Percentiles rank a stretch among this genome's conserved stretches.
Conservation (phyloP, 2,797 vertebrate species). For the Atherinosoma microstoma region DNA sequence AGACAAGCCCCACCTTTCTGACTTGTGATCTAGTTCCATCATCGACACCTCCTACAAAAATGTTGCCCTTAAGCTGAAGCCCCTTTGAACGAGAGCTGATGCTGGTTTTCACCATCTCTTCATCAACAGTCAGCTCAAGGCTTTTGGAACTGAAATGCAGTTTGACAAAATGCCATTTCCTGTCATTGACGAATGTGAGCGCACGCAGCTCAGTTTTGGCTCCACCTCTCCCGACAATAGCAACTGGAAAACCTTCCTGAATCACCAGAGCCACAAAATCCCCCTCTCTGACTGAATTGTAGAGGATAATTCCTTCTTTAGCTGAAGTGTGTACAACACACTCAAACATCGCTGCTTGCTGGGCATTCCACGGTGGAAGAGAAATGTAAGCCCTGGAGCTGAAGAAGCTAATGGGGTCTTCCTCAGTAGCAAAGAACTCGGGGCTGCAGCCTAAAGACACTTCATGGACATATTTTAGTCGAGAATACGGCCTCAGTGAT, state of each 20-base stretch:
- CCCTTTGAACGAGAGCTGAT: slow-evolving; percentile 75
- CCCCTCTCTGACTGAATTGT: slow-evolving; percentile 85
- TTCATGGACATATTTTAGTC: slow-evolving; percentile 88
- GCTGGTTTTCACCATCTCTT: slow-evolving; percentile 81
- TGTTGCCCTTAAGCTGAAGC: slow-evolving; percentile 81
- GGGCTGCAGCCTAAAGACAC: slow-evolving; percentile 91
- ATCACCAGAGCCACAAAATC: slow-evolving; percentile 91
- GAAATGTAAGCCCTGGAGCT: slow-evolving; percentile 91
- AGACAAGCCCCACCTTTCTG: slow-evolving; percentile 82
- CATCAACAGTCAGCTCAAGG: slow-evolving; percentile 86
- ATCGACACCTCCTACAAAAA: slow-evolving; percentile 90
- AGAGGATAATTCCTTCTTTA: slow-evolving; percentile 88
- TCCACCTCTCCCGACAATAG: slow-evolving; percentile 80
- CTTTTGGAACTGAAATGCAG: slow-evolving; percentile 83
- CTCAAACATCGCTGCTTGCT: slow-evolving; percentile 79
- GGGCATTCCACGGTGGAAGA: slow-evolving; percentile 83
- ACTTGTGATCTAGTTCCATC: slow-evolving; percentile 82
- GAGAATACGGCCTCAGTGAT: slow-evolving; percentile 87
- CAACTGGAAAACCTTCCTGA: slow-evolving; percentile 85
- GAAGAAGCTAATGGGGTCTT: slow-evolving; percentile 92
- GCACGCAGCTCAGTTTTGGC: slow-evolving; percentile 85
- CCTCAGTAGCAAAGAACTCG: slow-evolving; percentile 89
- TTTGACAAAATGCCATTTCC: slow-evolving; percentile 86
- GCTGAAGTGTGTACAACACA: slow-evolving; percentile 86
- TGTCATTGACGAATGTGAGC: slow-evolving; percentile 82